phyloP scores from a whole-genome alignment of 2,888 invertebrate genomes.

The Synergus gifuensis region DNA sequence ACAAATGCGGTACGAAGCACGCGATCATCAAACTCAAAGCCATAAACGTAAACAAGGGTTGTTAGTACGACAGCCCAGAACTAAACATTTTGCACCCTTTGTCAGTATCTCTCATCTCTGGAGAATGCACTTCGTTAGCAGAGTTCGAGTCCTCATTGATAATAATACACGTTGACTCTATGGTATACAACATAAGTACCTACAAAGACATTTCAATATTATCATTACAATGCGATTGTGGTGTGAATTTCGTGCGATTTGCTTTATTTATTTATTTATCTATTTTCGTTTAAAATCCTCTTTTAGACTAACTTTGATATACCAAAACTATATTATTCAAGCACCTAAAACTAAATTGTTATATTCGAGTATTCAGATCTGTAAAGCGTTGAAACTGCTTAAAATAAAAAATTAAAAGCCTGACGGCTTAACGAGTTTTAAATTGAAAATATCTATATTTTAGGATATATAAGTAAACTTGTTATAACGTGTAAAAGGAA shows the following conservation, averaged over 20 bases:
- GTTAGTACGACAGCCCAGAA: slow-evolving; percentile 69
- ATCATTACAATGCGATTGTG: too few species aligned
- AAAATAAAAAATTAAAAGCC: too few species aligned
- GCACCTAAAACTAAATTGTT: too few species aligned
- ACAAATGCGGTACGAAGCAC: slow-evolving; percentile 60
- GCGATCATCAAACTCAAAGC: slow-evolving; percentile 74
- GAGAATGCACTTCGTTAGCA: slow-evolving; percentile 51
- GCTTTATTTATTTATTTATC: too few species aligned
- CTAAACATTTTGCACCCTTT: slow-evolving; percentile 73
- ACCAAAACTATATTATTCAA: too few species aligned
- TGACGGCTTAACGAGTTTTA: too few species aligned
- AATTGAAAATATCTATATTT: neutral
- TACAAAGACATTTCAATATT: neutral
- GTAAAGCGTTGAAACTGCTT: too few species aligned
- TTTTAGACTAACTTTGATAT: too few species aligned
- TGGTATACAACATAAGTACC: neutral
- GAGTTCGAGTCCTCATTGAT: slow-evolving; percentile 50
- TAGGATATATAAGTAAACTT: neutral
- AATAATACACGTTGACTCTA: slow-evolving; percentile 31
- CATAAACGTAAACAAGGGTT: slow-evolving; percentile 77
- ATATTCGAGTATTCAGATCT: too few species aligned
- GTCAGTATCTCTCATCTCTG: slow-evolving; percentile 55
- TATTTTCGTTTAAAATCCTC: too few species aligned
- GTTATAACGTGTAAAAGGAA: neutral
- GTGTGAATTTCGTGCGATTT: too few species aligned